phyloP scores from a whole-genome alignment of 1,140 invertebrate species.

The Bradynema listronoti region DNA sequence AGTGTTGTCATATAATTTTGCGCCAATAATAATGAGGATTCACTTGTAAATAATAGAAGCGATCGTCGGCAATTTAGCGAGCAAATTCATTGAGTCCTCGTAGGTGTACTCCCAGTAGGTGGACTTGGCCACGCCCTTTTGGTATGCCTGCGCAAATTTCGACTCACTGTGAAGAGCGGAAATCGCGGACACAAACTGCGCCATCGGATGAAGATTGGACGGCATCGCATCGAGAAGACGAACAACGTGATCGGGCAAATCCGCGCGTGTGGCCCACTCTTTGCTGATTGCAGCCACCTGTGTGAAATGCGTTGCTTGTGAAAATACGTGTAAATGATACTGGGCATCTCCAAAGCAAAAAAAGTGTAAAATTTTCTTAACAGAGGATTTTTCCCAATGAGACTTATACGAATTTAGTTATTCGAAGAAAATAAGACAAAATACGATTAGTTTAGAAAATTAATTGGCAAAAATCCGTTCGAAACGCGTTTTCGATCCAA shows the following conservation, averaged over 20 bases:
- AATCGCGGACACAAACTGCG: conserved; percentile 84
- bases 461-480: no score
- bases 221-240: conserved; percentile 91
- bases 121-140: conserved; percentile 73
- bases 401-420: no score
- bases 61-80: conserved; percentile 86
- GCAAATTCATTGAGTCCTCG: conserved; percentile 90
- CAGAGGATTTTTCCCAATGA: no score
- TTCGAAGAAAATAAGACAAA: no score
- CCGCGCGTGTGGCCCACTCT: conserved; percentile 82
- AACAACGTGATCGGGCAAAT: conserved; percentile 82
- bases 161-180: conserved; percentile 86
- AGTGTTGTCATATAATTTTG: neutral
- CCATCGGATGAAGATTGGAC: conserved; percentile 85
- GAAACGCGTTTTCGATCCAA: no score
- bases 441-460: no score
- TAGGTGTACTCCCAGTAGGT: conserved; percentile 77
- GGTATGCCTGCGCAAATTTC: conserved; percentile 84
- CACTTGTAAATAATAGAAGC: conserved; percentile 80
- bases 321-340: no score
- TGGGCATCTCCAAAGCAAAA: no score
- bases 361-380: no score
- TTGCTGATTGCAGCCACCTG: conserved; percentile 67
- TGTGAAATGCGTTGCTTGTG: no score
- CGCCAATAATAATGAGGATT: neutral